phyloP scores from a whole-genome alignment of 2,113 vertebrate species.

The Carettochelys insculpta region DNA sequence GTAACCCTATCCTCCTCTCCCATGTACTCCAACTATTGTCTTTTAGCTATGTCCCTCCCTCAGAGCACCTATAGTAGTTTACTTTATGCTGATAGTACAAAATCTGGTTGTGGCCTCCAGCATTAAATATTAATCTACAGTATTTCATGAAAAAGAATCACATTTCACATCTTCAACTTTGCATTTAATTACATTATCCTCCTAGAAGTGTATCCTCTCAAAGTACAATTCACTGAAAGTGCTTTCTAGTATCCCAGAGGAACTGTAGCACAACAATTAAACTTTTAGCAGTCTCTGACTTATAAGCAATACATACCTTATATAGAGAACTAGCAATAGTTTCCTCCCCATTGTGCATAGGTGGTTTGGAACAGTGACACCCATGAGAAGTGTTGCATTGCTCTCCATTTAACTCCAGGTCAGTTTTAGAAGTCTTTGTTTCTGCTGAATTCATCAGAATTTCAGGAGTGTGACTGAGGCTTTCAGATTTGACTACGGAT shows the following conservation, averaged over 20 bases:
- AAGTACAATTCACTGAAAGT: not conserved
- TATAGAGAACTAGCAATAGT: not conserved
- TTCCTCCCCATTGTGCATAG: not conserved
- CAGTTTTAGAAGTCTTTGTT: fast-evolving
- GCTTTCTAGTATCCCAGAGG: not conserved
- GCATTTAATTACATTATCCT: not conserved
- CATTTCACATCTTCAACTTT: not conserved
- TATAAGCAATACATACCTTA: constrained; percentile 51
- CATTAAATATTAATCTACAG: not conserved
- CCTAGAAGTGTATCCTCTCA: not conserved
- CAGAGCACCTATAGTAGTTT: not conserved
- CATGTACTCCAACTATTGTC: not conserved
- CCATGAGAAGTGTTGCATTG: not conserved
- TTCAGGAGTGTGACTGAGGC: not conserved
- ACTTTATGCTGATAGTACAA: not conserved
- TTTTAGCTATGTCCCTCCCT: not conserved
- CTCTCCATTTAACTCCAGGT: fast-evolving
- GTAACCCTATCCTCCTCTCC: not conserved
- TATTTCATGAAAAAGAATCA: not conserved
- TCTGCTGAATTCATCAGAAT: not conserved
- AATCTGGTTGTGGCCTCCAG: not conserved
- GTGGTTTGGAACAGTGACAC: not conserved
- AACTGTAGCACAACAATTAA: not conserved
- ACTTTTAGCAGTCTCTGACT: not conserved
- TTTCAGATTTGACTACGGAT: not conserved